Base-by-base conservation (phyloP, 2,113 vertebrate species). In the Benitochromis conjunctus region DNA sequence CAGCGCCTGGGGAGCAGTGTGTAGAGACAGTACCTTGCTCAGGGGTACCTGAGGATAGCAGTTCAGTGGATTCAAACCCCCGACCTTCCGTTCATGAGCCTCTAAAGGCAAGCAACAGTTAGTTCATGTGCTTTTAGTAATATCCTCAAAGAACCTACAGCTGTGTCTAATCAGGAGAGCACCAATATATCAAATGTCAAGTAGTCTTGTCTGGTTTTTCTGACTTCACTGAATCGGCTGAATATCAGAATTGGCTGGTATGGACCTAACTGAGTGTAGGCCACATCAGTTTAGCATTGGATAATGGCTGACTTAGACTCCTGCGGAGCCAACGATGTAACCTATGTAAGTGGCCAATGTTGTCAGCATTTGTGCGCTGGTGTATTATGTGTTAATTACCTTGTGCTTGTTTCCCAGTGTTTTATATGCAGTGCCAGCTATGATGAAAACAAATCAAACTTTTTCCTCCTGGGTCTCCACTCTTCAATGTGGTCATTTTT, bases 361-460 rank as follows among this genome's bases (percentile, higher is more conserved):
- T 71, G 46, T 4, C 38, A 46, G 64, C 13, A 18, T 71, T 18
- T 71, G 21, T 69, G 21, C 10, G 64, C 41, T 71, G 21, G 21
- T 71, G n/a, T 21, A 71, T 71, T 18, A 0, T 46, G 2, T 71
- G 38, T 41, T 71, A 46, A 43, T 46, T 69, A 66, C 34, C n/a
- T 13, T 13, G 60, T 64, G 10, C 18, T 38, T 0, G 5, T 62
- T 36, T 62, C 31, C 31, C 36, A 36, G 58, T 31, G 18, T 62
- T 62, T 36, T 2, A 36, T n/a, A 36, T 64, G 34, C 18, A n/a
- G 19, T 0, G 6, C 36, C 34, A 0, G 10, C 60, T 64, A n/a
- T 64, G 60, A 64, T 0, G 0, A 38, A 64, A 64, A 0, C 34
- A 38, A 64, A 64, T 38, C 38, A 38, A 19, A 38, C 34, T 21